Evolutionary conservation across 2,797 vertebrate species (phyloP).

Genomic region (Botia kubotai): DNA sequence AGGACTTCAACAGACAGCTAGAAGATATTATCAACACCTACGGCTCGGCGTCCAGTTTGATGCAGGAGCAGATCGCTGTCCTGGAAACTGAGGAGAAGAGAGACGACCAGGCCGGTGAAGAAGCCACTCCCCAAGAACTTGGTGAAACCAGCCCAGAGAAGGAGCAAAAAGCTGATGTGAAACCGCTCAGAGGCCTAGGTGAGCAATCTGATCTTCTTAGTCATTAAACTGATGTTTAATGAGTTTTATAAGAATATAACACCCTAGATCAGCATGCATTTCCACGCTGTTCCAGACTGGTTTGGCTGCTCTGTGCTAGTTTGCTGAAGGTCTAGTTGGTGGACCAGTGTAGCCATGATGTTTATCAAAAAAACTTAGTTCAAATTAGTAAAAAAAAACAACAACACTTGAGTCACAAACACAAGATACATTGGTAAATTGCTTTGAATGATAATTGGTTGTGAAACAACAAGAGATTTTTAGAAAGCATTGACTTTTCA

Average conservation of each 20-base stretch:
- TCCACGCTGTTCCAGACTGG: neutral
- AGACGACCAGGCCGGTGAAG: conserved; percentile 73
- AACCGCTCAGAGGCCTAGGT: conserved; percentile 83
- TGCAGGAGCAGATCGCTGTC: conserved; percentile 69
- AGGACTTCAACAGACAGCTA: conserved; percentile 83
- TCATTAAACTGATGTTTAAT: neutral
- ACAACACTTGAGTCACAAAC: neutral
- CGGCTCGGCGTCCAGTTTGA: conserved; percentile 69
- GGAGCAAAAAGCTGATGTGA: conserved; percentile 81
- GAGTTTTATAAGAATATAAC: neutral
- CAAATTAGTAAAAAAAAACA: neutral
- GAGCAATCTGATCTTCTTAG: conserved; percentile 49
- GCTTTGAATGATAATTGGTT: no score
- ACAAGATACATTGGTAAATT: neutral
- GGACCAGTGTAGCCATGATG: no score
- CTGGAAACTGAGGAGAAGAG: conserved; percentile 70
- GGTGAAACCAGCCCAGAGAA: conserved; percentile 60
- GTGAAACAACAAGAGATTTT: neutral
- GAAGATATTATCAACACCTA: conserved; percentile 89
- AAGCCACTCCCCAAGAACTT: conserved; percentile 41
- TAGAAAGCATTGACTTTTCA: neutral
- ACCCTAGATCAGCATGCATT: neutral
- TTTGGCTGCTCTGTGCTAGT: neutral
- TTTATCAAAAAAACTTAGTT: neutral
- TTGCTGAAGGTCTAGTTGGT: neutral